Evolutionary conservation across 2,888 invertebrate genomes (phyloP).

Genomic region (Cephus spinipes): DNA sequence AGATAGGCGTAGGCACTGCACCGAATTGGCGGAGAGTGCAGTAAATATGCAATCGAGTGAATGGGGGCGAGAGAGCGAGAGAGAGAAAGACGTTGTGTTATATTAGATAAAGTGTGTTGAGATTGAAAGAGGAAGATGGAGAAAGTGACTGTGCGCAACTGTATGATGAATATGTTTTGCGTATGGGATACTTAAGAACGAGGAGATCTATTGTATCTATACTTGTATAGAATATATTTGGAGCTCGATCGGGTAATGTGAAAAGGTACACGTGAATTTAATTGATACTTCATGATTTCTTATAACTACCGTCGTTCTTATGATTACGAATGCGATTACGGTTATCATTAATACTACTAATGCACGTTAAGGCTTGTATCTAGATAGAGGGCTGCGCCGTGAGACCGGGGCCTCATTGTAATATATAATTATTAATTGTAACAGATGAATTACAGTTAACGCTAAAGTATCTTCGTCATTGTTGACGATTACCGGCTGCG

Average conservation of each 20-base stretch:
- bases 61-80: background rate
- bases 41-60: conserved; percentile 5
- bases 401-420: conserved; percentile 38
- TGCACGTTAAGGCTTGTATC: conserved; percentile 43
- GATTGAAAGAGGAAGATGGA: conserved; percentile 1
- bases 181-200: conserved; percentile 4
- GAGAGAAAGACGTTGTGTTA: conserved; percentile 11
- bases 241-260: background rate
- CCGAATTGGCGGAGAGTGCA: conserved; percentile 13
- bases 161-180: background rate
- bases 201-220: background rate
- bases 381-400: conserved; percentile 35
- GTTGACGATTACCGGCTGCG: background rate
- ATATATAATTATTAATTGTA: conserved; percentile 30
- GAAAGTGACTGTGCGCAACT: conserved; percentile 3
- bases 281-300: conserved; percentile 38
- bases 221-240: background rate
- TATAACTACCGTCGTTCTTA: conserved; percentile 25
- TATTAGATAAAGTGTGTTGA: conserved; percentile 4
- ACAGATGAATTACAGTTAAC: background rate
- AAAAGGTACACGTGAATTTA: conserved; percentile 21
- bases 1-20: conserved; percentile 7
- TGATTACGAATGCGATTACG: conserved; percentile 22
- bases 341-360: conserved; percentile 42
- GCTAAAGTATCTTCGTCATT: conserved; percentile 3